phyloP scores from a whole-genome alignment of 2,888 invertebrate genomes.

The Tachina fera region DNA sequence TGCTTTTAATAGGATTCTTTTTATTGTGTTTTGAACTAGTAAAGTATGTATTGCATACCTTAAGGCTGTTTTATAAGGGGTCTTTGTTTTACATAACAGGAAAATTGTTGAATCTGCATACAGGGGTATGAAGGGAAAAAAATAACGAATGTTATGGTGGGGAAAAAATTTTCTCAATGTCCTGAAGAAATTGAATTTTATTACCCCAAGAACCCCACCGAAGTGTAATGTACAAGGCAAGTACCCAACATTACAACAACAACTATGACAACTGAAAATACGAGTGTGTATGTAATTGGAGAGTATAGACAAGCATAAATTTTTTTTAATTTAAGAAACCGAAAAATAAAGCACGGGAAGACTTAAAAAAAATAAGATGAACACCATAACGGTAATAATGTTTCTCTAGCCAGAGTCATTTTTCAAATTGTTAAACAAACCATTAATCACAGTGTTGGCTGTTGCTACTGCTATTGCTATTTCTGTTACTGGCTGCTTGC shows the following conservation, averaged over 20 bases:
- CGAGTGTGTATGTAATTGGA: background rate
- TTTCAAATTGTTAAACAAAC: constrained; percentile 73
- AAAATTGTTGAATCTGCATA: constrained; percentile 24
- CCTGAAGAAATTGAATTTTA: constrained; percentile 35
- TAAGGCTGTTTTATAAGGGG: constrained; percentile 4
- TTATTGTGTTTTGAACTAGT: background rate
- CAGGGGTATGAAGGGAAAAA: constrained; percentile 2
- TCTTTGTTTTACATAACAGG: constrained; percentile 20
- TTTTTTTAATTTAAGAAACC: constrained; percentile 34
- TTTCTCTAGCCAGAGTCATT: constrained; percentile 69
- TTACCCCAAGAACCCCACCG: background rate
- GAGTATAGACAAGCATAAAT: constrained; percentile 25
- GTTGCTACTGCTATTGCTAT: background rate
- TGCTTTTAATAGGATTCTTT: constrained; percentile 14
- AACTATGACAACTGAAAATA: background rate
- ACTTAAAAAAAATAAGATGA: background rate
- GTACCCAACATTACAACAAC: constrained; percentile 1
- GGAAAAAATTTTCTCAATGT: constrained; percentile 10
- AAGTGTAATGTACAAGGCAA: constrained; percentile 24
- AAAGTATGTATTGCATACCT: constrained; percentile 37
- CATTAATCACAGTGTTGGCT: constrained; percentile 71
- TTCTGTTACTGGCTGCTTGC: constrained; percentile 21
- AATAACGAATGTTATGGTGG: background rate
- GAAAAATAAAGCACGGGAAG: background rate
- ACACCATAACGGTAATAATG: constrained; percentile 64